Evolutionary conservation across 2,113 vertebrate genomes (phyloP).

Genomic region (Crotalus helleri): DNA sequence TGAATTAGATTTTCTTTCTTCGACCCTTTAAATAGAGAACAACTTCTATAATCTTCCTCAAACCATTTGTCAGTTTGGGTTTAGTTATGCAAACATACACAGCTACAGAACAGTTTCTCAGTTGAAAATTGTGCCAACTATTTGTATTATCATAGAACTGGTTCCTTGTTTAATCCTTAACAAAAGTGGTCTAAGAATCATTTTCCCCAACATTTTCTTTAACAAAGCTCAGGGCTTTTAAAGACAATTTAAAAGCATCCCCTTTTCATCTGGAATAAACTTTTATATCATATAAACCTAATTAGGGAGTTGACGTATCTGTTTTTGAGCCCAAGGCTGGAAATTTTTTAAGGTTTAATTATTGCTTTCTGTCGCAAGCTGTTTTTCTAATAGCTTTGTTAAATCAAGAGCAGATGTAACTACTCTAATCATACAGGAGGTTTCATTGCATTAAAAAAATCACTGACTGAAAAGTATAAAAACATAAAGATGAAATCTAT

Average conservation of each 20-base stretch:
- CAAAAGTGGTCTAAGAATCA: background rate
- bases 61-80: background rate
- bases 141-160: conserved; percentile 6
- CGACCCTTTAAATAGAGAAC: background rate
- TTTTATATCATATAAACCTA: conserved; percentile 36
- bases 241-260: background rate
- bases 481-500: background rate
- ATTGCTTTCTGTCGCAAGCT: conserved; percentile 34
- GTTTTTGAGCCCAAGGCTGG: conserved; percentile 15
- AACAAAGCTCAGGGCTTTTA: conserved; percentile 6
- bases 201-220: background rate
- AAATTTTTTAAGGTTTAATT: conserved; percentile 47
- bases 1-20: background rate
- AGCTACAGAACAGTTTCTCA: background rate
- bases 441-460: background rate
- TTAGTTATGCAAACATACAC: background rate
- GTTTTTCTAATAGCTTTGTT: conserved; percentile 3
- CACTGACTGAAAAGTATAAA: background rate
- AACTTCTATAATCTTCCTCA: background rate
- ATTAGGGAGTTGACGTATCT: conserved; percentile 20
- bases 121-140: background rate
- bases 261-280: conserved; percentile 15
- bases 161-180: background rate
- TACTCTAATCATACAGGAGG: conserved; percentile 16
- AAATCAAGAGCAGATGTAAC: conserved; percentile 33